Base-by-base conservation (phyloP, 2,888 invertebrate genomes). In the Hyalella azteca region DNA sequence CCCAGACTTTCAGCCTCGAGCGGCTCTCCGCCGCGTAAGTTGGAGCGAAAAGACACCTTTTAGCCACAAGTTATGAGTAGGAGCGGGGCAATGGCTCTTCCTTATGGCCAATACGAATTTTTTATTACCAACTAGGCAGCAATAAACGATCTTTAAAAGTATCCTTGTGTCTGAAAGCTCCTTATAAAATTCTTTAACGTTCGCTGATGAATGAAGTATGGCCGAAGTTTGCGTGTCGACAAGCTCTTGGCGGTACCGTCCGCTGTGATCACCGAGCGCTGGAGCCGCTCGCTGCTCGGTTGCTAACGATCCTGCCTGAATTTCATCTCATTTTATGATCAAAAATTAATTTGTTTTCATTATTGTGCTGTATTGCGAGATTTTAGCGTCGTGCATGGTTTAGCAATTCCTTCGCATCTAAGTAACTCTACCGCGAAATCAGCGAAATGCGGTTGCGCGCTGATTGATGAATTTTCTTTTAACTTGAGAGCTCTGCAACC, bases 101-200 rank as follows among this genome's bases (percentile, higher is more conserved):
- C 66, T 36, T 66, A 66, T 66, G 66, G 66, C 66, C 66, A 36
- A 36, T 66, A 15, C 36, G 66, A 66, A 66, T 36, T 66, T n/a
- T 66, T 66, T 66, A 66, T 32, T 32, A 66, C 15, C 36, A 66
- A 66, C 36, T 66, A 66, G 36, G 66, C 36, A 36, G 66, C 66
- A 66, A 66, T 66, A 66, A 66, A 66, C 66, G 66, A 36, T 66
- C 36, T 66, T 36, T 19, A 66, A 66, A 66, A 66, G 66, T 66
- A 36, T 9, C 32, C 13, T 66, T 39, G 15, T 3, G 66, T 39
- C n/a, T 66, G 36, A 19, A 66, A 66, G 15, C 36, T 19, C 0
- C 4, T 7, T 29, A 36, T 5, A 36, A 66, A 66, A 66, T 19
- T 36, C 29, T 7, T 66, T 19, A 39, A 36, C 66, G 32, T 66